These are phyloP conservation scores for Calameuta filiformis DNA, from an alignment of 2,888 invertebrate species.

Conservation along the genomic window DNA sequence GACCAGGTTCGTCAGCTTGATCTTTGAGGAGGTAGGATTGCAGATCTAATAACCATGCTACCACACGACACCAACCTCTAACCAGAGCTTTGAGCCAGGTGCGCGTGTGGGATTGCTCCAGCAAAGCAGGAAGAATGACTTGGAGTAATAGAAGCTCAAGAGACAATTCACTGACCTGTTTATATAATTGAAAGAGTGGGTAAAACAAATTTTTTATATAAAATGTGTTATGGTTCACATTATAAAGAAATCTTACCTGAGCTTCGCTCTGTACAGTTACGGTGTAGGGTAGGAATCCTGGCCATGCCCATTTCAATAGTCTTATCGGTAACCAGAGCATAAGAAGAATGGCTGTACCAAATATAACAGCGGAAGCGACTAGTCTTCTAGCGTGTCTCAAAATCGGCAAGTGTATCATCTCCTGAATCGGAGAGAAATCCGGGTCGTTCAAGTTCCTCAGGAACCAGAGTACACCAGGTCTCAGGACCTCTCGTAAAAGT, in stretches of 20 bases:
- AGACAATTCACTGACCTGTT: constrained; percentile 89
- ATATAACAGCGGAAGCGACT: constrained; percentile 93
- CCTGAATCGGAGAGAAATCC: constrained; percentile 98
- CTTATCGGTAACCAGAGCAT: constrained; percentile 97
- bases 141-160: constrained; percentile 91
- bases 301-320: constrained; percentile 82
- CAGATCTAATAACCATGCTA: constrained; percentile 86
- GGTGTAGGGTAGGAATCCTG: constrained; percentile 94
- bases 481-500: constrained; percentile 89
- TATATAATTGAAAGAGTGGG: background rate
- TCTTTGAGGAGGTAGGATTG: constrained; percentile 91
- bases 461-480: constrained; percentile 99
- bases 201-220: constrained; percentile 1
- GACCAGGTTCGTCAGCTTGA: constrained; percentile 61
- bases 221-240: background rate
- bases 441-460: constrained; percentile 98
- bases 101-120: constrained; percentile 96
- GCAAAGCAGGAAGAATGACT: constrained; percentile 93
- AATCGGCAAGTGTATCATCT: constrained; percentile 98
- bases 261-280: constrained; percentile 85
- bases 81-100: constrained; percentile 94
- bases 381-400: constrained; percentile 90
- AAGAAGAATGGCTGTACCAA: constrained; percentile 94
- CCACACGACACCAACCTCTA: constrained; percentile 85
- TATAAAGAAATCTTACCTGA: constrained; percentile 68